phyloP scores from a whole-genome alignment of 2,888 invertebrate genomes.

The Calameuta pallipes region DNA sequence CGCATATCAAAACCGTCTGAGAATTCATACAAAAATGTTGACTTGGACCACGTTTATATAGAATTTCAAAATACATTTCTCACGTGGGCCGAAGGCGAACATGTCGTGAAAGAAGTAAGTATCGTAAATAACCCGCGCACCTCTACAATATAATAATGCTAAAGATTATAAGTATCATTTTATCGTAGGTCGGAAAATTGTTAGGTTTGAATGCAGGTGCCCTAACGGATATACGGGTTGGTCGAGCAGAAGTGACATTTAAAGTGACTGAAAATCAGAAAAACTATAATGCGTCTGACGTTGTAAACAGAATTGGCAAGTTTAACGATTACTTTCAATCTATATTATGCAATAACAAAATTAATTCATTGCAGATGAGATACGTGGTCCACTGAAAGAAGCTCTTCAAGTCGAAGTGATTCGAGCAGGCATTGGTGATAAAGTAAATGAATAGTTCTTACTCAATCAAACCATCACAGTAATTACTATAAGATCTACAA shows the following conservation, averaged over 20 bases:
- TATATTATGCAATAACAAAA: conserved; percentile 1
- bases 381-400: conserved; percentile 76
- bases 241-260: conserved; percentile 81
- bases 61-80: conserved; percentile 73
- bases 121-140: background rate
- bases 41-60: conserved; percentile 84
- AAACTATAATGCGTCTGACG: conserved; percentile 75
- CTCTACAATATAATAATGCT: background rate
- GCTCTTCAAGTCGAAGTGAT: conserved; percentile 77
- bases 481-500: background rate
- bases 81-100: conserved; percentile 80
- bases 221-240: conserved; percentile 77
- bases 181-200: conserved; percentile 69
- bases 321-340: background rate
- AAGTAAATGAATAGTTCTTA: conserved; percentile 69
- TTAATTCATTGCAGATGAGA: conserved; percentile 65
- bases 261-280: conserved; percentile 76
- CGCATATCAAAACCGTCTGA: conserved; percentile 10
- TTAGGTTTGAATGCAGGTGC: conserved; percentile 75
- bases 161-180: background rate
- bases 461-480: background rate
- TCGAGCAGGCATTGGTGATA: conserved; percentile 83
- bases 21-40: conserved; percentile 67
- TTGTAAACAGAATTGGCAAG: conserved; percentile 76
- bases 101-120: conserved; percentile 71